A percentile compares a stretch with the other conserved stretches of the same genome.
Evolutionary conservation across 1,140 invertebrate genomes (phyloP).

Genomic region (Microplitis mediator): DNA sequence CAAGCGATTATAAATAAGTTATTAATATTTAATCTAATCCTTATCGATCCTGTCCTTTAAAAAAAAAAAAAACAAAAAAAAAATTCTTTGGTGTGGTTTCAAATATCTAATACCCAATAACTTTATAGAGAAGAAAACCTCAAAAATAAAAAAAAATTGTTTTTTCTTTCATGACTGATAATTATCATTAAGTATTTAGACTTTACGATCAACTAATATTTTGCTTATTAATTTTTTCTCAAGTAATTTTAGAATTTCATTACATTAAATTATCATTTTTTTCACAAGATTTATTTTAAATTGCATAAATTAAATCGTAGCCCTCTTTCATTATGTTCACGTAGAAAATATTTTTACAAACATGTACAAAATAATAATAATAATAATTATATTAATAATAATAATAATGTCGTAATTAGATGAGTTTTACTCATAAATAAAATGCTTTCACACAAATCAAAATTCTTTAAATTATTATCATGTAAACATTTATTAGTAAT

Average conservation of each 20-base stretch:
- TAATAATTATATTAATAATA: not conserved
- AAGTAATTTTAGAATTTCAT: not conserved
- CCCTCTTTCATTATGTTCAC: not conserved
- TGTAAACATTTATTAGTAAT: too few relatives aligned
- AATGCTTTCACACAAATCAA: slow-evolving; percentile 30
- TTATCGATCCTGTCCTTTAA: slow-evolving; percentile 1
- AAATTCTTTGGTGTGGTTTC: slow-evolving; percentile 23
- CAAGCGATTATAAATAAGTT: slow-evolving; percentile 79
- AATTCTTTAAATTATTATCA: not conserved
- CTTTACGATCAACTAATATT: not conserved
- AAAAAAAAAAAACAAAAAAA: slow-evolving; percentile 3
- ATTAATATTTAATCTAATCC: not conserved
- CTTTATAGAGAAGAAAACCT: slow-evolving; percentile 28
- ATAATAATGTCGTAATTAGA: slow-evolving; percentile 27
- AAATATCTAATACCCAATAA: slow-evolving; percentile 18
- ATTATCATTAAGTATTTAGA: slow-evolving; percentile 27
- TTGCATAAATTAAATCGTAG: not conserved
- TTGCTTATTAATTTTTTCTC: not conserved
- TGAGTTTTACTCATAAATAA: slow-evolving; percentile 32
- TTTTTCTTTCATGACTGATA: slow-evolving; percentile 21
- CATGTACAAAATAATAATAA: slow-evolving; percentile 35
- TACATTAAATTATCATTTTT: too few relatives aligned
- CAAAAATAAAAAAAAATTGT: slow-evolving; percentile 13
- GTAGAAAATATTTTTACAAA: slow-evolving; percentile 36
- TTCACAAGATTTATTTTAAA: too few relatives aligned